Percentiles rank a stretch among this genome's conserved stretches.
These are phyloP conservation scores for Lathamus discolor DNA, from an alignment of 2,113 vertebrate genomes.

Conservation along the genomic window DNA sequence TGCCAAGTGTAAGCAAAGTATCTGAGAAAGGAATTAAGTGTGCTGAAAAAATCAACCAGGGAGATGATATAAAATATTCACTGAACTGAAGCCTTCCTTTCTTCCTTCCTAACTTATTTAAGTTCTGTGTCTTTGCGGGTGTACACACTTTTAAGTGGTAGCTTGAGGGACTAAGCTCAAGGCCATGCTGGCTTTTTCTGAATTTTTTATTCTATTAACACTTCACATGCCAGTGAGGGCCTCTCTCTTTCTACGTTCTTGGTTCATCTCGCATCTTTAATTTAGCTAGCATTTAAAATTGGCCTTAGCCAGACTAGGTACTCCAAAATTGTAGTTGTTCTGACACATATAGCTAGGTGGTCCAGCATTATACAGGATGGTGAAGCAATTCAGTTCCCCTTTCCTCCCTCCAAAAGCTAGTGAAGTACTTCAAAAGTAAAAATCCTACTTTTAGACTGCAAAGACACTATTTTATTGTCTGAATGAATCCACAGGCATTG, in stretches of 20 bases:
- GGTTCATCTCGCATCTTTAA: neutral
- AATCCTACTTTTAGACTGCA: neutral
- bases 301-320: neutral
- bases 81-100: neutral
- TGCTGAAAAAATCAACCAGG: neutral
- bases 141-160: neutral
- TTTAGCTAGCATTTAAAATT: neutral
- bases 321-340: neutral
- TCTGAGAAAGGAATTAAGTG: neutral
- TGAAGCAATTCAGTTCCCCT: neutral
- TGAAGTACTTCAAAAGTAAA: neutral
- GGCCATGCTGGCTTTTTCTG: neutral
- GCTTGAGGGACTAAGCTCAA: neutral
- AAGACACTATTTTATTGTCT: neutral
- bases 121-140: neutral
- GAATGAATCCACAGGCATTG: neutral
- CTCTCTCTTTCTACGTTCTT: neutral
- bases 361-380: neutral
- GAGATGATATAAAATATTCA: neutral
- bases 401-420: neutral
- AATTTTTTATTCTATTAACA: neutral
- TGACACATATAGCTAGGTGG: fast-evolving
- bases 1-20: neutral
- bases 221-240: neutral
- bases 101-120: neutral